phyloP scores from a whole-genome alignment of 2,797 vertebrate species.

The Tinamus major region DNA sequence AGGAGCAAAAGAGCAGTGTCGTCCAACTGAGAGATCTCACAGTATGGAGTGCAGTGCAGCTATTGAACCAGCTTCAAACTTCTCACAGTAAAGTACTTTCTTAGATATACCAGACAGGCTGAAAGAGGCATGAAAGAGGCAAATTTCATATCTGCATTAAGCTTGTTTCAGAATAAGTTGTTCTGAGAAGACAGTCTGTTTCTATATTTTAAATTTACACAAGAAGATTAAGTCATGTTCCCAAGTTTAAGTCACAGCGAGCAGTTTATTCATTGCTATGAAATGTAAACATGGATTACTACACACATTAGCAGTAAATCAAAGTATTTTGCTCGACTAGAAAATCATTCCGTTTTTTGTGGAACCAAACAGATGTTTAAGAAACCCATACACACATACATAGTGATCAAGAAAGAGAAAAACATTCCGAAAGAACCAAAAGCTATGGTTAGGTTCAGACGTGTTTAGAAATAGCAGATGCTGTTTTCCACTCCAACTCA shows the following conservation, averaged over 20 bases:
- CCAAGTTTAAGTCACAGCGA: not conserved
- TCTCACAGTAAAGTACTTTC: not conserved
- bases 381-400: not conserved
- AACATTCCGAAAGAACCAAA: not conserved
- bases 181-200: not conserved
- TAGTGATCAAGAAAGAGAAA: not conserved
- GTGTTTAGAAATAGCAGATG: not conserved
- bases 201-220: not conserved
- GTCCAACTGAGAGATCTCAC: not conserved
- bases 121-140: not conserved
- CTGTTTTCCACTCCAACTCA: not conserved
- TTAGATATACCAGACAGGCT: not conserved
- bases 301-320: not conserved
- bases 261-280: not conserved
- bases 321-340: not conserved
- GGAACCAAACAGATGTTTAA: not conserved
- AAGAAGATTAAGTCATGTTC: not conserved
- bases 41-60: not conserved
- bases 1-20: not conserved
- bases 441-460: not conserved
- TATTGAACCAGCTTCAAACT: not conserved
- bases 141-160: not conserved
- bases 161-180: not conserved
- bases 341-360: not conserved
- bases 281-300: not conserved